Percentiles rank a stretch among this genome's conserved stretches.
These are phyloP conservation scores for Syrmaticus mikado DNA, from an alignment of 2,113 vertebrate species.

Conservation along the genomic window DNA sequence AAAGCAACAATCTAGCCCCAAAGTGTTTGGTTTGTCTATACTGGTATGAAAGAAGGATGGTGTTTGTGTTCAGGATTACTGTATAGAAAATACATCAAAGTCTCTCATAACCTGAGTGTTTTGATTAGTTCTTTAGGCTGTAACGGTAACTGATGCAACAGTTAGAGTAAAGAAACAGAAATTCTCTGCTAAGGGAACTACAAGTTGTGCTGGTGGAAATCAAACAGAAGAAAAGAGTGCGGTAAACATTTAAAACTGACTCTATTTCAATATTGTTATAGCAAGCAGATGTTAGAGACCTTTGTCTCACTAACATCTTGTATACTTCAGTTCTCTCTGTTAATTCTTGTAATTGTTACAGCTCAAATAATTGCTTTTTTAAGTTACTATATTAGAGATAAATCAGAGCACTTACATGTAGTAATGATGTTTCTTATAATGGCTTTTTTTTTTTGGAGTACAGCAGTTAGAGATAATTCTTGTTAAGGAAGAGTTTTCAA, in stretches of 20 bases:
- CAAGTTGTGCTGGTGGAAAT: background rate
- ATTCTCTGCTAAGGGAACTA: background rate
- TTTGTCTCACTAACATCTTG: background rate
- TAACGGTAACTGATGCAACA: background rate
- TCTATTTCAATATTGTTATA: too few relatives aligned
- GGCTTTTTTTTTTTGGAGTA: background rate
- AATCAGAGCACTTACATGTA: background rate
- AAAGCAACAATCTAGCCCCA: rapidly evolving
- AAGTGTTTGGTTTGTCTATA: background rate
- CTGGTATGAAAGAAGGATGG: background rate
- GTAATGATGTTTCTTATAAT: background rate
- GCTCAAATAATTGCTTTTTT: background rate
- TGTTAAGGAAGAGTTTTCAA: background rate
- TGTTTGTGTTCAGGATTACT: background rate
- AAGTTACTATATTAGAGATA: background rate
- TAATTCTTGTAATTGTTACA: background rate
- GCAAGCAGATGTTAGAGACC: background rate
- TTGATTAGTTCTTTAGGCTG: background rate
- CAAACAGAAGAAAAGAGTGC: too few relatives aligned
- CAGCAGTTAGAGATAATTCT: background rate
- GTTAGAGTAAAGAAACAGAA: background rate
- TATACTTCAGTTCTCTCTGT: background rate
- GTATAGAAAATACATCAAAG: too few relatives aligned
- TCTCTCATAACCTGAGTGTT: background rate
- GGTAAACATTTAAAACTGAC: too few relatives aligned